phyloP scores from a whole-genome alignment of 2,113 vertebrate genomes.

The Meles meles region DNA sequence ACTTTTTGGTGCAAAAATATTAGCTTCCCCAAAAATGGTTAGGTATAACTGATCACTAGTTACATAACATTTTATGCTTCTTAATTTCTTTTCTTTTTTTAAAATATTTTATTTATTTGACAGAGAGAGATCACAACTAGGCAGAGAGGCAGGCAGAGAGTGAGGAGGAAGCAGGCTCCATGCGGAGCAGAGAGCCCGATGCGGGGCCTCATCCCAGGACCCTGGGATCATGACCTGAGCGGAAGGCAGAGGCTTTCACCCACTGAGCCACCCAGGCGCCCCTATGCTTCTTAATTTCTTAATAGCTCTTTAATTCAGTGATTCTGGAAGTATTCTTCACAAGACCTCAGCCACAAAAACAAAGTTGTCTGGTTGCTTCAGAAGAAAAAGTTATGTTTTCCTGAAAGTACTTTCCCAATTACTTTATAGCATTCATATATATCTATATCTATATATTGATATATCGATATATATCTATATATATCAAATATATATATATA shows the following conservation, averaged over 20 bases:
- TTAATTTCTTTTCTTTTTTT: slow-evolving; percentile 80
- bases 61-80: slow-evolving; percentile 77
- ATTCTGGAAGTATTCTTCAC: slow-evolving; percentile 72
- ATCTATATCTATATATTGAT: too few relatives aligned
- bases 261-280: too few relatives aligned
- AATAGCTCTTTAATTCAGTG: slow-evolving; percentile 75
- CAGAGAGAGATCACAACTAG: too few relatives aligned
- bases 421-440: not conserved
- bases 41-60: slow-evolving; percentile 78
- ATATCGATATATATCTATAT: too few relatives aligned
- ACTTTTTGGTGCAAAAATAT: slow-evolving; percentile 91
- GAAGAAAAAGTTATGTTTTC: slow-evolving; percentile 34
- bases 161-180: too few relatives aligned
- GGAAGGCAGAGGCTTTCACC: too few relatives aligned
- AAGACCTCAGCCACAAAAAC: slow-evolving; percentile 65
- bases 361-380: slow-evolving; percentile 51
- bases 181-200: too few relatives aligned
- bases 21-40: slow-evolving; percentile 75
- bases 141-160: too few relatives aligned
- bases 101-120: too few relatives aligned
- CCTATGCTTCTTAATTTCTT: slow-evolving; percentile 80
- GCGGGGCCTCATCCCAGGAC: too few relatives aligned
- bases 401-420: not conserved
- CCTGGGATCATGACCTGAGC: too few relatives aligned
- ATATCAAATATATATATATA: too few relatives aligned